A percentile compares a stretch with the other conserved stretches of the same genome.
Evolutionary conservation across 2,113 vertebrate species (phyloP).

Genomic region (Telmatochromis sp.): DNA sequence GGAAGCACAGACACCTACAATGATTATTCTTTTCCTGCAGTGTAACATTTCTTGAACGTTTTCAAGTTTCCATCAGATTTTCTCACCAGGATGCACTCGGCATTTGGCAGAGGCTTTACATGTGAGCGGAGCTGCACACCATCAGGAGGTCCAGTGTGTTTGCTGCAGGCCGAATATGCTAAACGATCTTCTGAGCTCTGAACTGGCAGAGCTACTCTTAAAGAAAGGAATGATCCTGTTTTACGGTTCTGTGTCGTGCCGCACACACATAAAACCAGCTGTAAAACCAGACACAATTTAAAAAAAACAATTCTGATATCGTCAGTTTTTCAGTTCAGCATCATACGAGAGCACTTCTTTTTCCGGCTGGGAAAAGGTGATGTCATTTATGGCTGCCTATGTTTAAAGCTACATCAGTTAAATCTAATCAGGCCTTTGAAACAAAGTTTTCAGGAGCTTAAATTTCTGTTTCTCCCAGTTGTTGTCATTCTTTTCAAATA

Average conservation of each 20-base stretch:
- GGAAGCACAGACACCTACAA: neutral
- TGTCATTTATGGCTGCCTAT: neutral
- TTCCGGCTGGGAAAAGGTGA: neutral
- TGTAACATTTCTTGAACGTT: neutral
- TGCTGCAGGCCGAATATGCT: constrained; percentile 16
- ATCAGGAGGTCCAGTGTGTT: constrained; percentile 10
- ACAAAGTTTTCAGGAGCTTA: neutral
- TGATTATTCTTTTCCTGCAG: neutral
- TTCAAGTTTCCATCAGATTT: neutral
- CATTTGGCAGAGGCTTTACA: neutral
- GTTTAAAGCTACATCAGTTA: neutral
- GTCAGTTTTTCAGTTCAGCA: neutral
- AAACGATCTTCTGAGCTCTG: neutral
- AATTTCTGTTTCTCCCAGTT: neutral
- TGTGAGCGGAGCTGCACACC: neutral
- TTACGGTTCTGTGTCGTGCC: neutral
- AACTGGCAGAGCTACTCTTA: neutral
- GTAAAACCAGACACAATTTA: neutral
- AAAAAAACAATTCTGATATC: neutral
- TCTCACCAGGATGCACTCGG: neutral
- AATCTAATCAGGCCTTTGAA: neutral
- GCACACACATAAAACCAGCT: neutral
- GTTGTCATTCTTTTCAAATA: neutral
- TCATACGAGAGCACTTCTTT: neutral
- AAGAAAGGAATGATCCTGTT: neutral